Conservation (phyloP, 2,888 invertebrate species). For the Cosmopolites sordidus region DNA sequence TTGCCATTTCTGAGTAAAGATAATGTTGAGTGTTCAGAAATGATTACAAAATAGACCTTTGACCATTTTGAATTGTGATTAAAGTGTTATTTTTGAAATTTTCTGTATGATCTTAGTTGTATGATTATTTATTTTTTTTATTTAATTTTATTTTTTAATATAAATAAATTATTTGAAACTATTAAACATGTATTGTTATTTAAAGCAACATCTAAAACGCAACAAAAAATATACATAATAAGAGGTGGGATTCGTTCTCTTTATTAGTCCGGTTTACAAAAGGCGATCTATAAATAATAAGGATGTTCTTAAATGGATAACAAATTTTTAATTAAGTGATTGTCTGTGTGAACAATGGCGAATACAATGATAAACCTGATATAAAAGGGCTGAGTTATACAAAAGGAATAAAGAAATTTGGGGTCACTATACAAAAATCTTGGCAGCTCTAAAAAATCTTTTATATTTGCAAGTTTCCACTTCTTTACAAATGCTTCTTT, state of each 20-base stretch:
- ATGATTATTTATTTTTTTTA: too few relatives aligned
- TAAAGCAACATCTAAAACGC: too few relatives aligned
- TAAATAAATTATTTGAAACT: too few relatives aligned
- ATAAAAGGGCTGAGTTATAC: neutral
- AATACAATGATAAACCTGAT: neutral
- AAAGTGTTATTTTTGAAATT: too few relatives aligned
- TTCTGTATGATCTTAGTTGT: too few relatives aligned
- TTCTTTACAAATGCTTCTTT: constrained; percentile 21
- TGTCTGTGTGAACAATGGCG: neutral
- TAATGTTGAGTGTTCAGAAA: neutral
- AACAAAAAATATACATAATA: too few relatives aligned
- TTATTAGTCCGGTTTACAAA: too few relatives aligned
- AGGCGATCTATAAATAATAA: neutral
- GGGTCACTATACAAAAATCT: constrained; percentile 12
- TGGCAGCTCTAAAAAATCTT: constrained; percentile 16
- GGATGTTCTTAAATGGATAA: neutral
- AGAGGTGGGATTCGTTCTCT: too few relatives aligned
- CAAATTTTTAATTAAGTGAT: constrained; percentile 1
- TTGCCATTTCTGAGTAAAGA: constrained; percentile 5
- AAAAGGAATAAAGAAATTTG: constrained; percentile 5
- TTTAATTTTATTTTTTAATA: too few relatives aligned
- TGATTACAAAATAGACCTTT: too few relatives aligned
- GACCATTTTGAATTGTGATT: too few relatives aligned
- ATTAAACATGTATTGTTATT: too few relatives aligned
- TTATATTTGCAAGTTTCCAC: constrained; percentile 16